A percentile compares a stretch with the other conserved stretches of the same genome.
These are phyloP conservation scores for Melanostoma scalare DNA, from an alignment of 2,888 invertebrate species.

Conservation along the genomic window DNA sequence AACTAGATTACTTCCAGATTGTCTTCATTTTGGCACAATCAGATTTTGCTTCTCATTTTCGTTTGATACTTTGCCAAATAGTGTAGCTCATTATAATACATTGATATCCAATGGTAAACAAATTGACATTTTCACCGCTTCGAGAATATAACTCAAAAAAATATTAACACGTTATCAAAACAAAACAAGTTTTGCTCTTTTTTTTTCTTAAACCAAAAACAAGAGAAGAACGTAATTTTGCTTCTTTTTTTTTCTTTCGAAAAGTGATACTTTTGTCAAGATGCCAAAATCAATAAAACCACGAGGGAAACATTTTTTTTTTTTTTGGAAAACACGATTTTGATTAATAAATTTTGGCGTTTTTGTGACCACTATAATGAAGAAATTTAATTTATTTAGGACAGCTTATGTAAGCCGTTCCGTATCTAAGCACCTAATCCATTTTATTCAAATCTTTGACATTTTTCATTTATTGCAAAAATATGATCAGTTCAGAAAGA, in stretches of 20 bases:
- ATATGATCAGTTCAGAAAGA: no score
- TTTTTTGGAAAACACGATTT: neutral
- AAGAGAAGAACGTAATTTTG: constrained; percentile 20
- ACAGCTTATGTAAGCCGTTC: no score
- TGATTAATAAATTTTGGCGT: neutral
- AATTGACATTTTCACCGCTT: constrained; percentile 1
- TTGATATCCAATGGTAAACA: constrained; percentile 17
- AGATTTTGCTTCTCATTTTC: neutral
- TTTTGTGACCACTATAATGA: no score
- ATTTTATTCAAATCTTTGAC: neutral
- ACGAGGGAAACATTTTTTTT: neutral
- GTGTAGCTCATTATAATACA: constrained; percentile 33
- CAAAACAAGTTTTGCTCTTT: neutral
- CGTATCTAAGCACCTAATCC: no score
- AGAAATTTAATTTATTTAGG: no score
- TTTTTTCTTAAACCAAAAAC: constrained; percentile 2
- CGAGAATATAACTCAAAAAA: constrained; percentile 1
- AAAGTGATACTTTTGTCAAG: constrained; percentile 23
- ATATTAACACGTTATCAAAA: neutral
- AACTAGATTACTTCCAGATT: constrained; percentile 28
- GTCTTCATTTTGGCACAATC: constrained; percentile 22
- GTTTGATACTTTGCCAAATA: constrained; percentile 48
- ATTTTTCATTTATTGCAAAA: constrained; percentile 1
- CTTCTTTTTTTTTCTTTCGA: neutral
- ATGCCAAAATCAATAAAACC: constrained; percentile 39